Evolutionary conservation across 2,113 vertebrate species (phyloP).

Genomic region (Silurus meridionalis): DNA sequence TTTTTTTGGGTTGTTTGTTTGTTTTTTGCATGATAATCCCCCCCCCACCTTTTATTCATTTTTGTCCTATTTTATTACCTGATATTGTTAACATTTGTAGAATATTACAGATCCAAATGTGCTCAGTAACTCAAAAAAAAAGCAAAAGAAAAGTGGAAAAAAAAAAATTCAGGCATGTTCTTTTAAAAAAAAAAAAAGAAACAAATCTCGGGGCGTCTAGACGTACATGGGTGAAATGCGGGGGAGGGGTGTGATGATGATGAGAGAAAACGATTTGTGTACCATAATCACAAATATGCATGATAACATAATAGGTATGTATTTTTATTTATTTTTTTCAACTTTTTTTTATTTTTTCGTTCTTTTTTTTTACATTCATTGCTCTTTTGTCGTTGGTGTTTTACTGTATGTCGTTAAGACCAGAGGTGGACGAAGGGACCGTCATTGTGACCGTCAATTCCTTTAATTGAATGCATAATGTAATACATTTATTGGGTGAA

Average conservation of each 20-base stretch:
- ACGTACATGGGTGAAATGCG: conserved; percentile 30
- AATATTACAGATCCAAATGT: conserved; percentile 47
- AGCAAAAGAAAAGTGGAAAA: conserved; percentile 41
- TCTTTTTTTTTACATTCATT: conserved; percentile 61
- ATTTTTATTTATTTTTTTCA: conserved; percentile 22
- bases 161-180: conserved; percentile 70
- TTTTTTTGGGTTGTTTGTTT: no score
- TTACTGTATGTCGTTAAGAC: conserved; percentile 31
- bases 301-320: conserved; percentile 80
- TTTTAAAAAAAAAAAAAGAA: conserved; percentile 45
- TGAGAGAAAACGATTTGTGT: conserved; percentile 47
- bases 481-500: conserved; percentile 27
- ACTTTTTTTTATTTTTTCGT: conserved; percentile 51
- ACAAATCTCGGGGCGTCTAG: conserved; percentile 45
- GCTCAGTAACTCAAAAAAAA: conserved; percentile 53
- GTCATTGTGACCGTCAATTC: conserved; percentile 25
- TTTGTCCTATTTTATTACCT: conserved; percentile 56
- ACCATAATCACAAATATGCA: conserved; percentile 75
- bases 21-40: conserved; percentile 69
- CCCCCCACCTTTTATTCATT: conserved; percentile 40
- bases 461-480: conserved; percentile 9
- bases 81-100: conserved; percentile 52
- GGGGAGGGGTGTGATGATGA: conserved; percentile 45
- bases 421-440: neutral
- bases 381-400: conserved; percentile 52